Base-by-base conservation (phyloP, 1,140 invertebrate species). In the Chrysoperla carnea region DNA sequence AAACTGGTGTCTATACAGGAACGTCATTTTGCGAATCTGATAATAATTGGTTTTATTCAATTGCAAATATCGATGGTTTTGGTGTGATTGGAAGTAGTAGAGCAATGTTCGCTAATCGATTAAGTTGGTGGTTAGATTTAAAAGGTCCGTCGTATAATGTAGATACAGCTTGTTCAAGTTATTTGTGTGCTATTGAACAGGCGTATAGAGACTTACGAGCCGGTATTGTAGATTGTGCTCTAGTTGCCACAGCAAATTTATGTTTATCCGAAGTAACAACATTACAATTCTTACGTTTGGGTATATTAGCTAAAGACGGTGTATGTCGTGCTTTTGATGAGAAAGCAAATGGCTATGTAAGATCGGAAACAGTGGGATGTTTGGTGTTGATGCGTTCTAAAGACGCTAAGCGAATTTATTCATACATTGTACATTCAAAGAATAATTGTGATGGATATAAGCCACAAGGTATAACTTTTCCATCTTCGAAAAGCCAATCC, bases 371-470 rank as follows among this genome's bases (percentile, higher is more conserved):
- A 2, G 56, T 82, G 12, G 61, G 63, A 6, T 36, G 8, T 36
- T 1, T 9, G 14, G 8, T 36, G 6, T 14, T 39, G 3, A 23
- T 23, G 60, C 85, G 84, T 53, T 68, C 75, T 1, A 76, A 79
- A 49, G 64, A 81, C 52, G 81, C 89, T 0, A 79, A 76, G 51
- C 64, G 88, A 40, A 66, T 84, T 6, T 90, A 90, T 52, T 60
- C 11, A 12, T 43, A 53, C 44, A 50, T 70, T 0, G 50, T 71
- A 1, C 64, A 72, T 50, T 62, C 69, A 0, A 76, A 75, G 52
- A 76, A 71, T 7, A 92, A 92, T 62, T 83, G 81, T 52, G 88
- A 93, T 63, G 89, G 89, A 1, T 74, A 69, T 55, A 84, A 82
- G 59, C 60, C 65, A 29, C 57, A 69, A 54, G 84, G 85, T 9